Conservation (phyloP, 2,888 invertebrate genomes). For the Callinectes sapidus region DNA sequence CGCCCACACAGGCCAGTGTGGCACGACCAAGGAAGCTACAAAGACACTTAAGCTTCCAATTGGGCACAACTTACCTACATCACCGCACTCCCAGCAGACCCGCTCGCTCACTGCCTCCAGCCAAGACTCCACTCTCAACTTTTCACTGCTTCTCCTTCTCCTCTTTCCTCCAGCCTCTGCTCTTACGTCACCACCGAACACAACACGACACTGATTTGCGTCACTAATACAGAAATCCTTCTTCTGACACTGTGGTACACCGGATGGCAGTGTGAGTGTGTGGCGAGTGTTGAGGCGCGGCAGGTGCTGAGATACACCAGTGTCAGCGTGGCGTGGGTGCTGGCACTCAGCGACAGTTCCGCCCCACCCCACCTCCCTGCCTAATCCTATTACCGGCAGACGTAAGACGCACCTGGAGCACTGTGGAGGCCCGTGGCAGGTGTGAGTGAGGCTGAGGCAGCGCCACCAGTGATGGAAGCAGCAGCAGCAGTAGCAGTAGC, state of each 20-base stretch:
- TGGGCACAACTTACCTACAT: not conserved
- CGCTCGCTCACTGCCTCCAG: not conserved
- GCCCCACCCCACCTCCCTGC: not conserved
- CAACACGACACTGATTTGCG: not conserved
- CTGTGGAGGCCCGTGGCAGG: conserved; percentile 27
- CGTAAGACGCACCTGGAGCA: conserved; percentile 18
- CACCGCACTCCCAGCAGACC: not conserved
- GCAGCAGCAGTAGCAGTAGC: not conserved
- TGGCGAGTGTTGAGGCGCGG: not conserved
- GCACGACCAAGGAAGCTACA: not conserved
- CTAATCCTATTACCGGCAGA: conserved; percentile 29
- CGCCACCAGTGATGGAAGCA: not conserved
- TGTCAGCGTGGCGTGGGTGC: conserved; percentile 15
- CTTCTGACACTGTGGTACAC: not conserved
- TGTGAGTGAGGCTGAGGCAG: not conserved
- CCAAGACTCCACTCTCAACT: not conserved
- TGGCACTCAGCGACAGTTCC: not conserved
- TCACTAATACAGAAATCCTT: not conserved
- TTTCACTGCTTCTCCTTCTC: not conserved
- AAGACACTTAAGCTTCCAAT: too few relatives aligned
- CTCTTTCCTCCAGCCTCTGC: not conserved
- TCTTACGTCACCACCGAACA: not conserved
- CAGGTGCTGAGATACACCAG: not conserved
- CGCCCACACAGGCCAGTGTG: not conserved
- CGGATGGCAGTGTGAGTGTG: not conserved